phyloP scores from a whole-genome alignment of 2,797 vertebrate species.

The Cirrhinus mrigala region DNA sequence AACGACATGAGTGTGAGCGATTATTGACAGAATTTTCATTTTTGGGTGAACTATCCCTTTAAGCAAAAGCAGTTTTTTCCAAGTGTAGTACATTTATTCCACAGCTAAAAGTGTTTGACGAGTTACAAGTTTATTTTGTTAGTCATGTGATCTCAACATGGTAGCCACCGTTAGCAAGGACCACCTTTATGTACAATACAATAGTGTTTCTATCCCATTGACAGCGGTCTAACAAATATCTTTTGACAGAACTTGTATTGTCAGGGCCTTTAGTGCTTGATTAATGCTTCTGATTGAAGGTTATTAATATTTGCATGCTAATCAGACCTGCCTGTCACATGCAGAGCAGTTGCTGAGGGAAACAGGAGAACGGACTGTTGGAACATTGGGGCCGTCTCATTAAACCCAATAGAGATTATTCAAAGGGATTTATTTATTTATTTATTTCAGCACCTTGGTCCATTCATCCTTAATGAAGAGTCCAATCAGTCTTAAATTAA shows the following conservation, averaged over 20 bases:
- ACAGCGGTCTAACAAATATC: not conserved
- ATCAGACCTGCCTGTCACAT: conserved; percentile 54
- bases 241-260: conserved; percentile 21
- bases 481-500: conserved; percentile 46
- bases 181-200: not conserved
- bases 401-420: conserved; percentile 32
- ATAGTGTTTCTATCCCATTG: not conserved
- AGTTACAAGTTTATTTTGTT: not conserved
- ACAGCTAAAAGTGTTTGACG: not conserved
- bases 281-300: conserved; percentile 52
- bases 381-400: conserved; percentile 31
- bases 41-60: too few relatives aligned
- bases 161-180: not conserved
- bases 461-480: conserved; percentile 39
- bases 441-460: conserved; percentile 12
- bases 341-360: conserved; percentile 30
- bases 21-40: too few relatives aligned
- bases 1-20: too few relatives aligned
- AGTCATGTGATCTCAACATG: not conserved
- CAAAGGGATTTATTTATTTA: conserved; percentile 28
- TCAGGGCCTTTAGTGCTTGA: conserved; percentile 15
- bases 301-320: conserved; percentile 59
- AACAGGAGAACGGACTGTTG: not conserved
- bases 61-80: not conserved
- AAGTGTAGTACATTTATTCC: not conserved